phyloP scores from a whole-genome alignment of 1,140 invertebrate genomes.

The Leptestheria dahalacensis region DNA sequence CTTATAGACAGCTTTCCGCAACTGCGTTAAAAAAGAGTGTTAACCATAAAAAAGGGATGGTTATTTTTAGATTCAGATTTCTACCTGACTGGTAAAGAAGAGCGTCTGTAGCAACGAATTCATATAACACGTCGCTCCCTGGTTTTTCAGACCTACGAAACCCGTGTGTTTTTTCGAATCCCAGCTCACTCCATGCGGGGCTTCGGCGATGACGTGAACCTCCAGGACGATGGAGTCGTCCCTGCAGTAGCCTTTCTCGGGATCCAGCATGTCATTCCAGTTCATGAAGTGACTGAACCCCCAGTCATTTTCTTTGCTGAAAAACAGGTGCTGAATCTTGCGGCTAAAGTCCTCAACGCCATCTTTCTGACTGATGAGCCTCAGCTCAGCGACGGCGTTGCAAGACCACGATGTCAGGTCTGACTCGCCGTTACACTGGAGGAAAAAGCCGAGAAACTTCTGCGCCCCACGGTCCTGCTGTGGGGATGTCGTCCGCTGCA shows the following conservation, averaged over 20 bases:
- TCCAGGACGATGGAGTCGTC: constrained; percentile 83
- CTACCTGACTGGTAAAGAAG: constrained; percentile 89
- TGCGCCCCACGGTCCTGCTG: constrained; percentile 47
- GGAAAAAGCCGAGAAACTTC: constrained; percentile 66
- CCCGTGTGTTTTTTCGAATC: constrained; percentile 99
- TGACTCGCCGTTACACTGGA: constrained; percentile 82
- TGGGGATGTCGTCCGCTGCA: constrained; percentile 52
- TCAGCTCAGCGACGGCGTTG: constrained; percentile 82
- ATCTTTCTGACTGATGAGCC: constrained; percentile 67
- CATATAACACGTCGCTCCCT: constrained; percentile 99
- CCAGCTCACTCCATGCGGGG: constrained; percentile 95
- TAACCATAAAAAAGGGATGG: too few species aligned
- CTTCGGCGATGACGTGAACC: constrained; percentile 83
- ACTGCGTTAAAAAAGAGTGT: constrained; percentile 1
- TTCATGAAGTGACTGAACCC: constrained; percentile 91
- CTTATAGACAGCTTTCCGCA: constrained; percentile 77
- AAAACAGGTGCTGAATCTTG: constrained; percentile 62
- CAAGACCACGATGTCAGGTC: constrained; percentile 93
- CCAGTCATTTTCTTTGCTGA: constrained; percentile 97
- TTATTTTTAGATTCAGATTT: too few species aligned
- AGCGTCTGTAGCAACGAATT: constrained; percentile 96
- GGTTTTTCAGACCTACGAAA: constrained; percentile 96
- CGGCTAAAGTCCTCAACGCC: constrained; percentile 50
- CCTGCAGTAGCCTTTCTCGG: constrained; percentile 84
- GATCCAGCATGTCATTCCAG: constrained; percentile 87